Conservation (phyloP, 2,888 invertebrate genomes). For the Cyclophora albipunctata region DNA sequence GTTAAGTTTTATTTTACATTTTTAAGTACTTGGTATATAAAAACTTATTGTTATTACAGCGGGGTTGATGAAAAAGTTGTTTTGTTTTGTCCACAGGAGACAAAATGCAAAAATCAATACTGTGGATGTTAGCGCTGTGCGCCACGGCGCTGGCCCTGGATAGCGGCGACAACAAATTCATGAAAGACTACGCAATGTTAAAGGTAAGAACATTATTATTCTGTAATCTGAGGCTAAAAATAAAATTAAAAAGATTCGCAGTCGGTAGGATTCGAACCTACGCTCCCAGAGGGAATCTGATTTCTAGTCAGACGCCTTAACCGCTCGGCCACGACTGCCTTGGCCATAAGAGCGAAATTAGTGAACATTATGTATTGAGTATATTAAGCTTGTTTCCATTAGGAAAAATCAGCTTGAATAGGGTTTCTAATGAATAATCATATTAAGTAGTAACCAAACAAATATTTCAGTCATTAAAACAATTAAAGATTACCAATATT, state of each 20-base stretch:
- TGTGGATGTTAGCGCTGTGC: constrained; percentile 35
- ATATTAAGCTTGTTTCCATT: no score
- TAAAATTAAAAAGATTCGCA: constrained; percentile 69
- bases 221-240: constrained; percentile 2
- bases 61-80: background rate
- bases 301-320: constrained; percentile 93
- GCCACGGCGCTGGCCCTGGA: constrained; percentile 56
- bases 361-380: no score
- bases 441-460: no score
- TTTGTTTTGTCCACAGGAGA: constrained; percentile 13
- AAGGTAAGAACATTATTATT: constrained; percentile 62
- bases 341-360: no score
- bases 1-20: background rate
- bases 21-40: background rate
- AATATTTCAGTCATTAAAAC: no score
- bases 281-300: constrained; percentile 93
- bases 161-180: constrained; percentile 79
- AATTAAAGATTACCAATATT: no score
- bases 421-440: no score
- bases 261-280: constrained; percentile 93
- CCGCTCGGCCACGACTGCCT: constrained; percentile 89
- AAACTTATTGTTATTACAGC: background rate
- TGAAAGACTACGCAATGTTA: constrained; percentile 83
- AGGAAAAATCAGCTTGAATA: no score
- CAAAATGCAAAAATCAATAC: constrained; percentile 27